A percentile compares a stretch with the other conserved stretches of the same genome.
phyloP scores from a whole-genome alignment of 2,113 vertebrate genomes.

The Sylvia atricapilla region DNA sequence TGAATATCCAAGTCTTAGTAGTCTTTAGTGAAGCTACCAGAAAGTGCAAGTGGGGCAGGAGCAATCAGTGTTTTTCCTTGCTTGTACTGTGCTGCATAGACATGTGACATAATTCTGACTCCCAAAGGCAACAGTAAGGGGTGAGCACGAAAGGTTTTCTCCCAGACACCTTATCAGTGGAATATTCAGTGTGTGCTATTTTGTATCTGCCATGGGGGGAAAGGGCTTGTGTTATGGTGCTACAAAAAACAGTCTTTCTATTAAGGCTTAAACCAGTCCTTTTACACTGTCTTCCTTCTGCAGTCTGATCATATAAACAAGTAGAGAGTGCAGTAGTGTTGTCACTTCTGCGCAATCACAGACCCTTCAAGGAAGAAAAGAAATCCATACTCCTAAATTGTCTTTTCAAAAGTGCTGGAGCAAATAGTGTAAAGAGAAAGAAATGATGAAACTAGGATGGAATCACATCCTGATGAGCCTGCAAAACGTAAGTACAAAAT shows the following conservation, averaged over 20 bases:
- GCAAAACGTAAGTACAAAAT: background rate
- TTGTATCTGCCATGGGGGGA: accelerated
- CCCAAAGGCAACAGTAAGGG: background rate
- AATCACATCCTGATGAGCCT: background rate
- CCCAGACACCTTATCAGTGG: background rate
- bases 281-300: background rate
- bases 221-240: background rate
- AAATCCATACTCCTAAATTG: background rate
- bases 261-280: background rate
- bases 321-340: background rate
- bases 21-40: background rate
- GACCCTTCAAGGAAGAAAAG: background rate
- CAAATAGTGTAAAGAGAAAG: background rate
- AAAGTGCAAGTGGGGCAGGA: background rate
- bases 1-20: background rate
- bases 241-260: background rate
- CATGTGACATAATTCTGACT: background rate
- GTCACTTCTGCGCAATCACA: background rate
- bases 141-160: background rate
- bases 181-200: background rate
- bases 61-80: background rate
- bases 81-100: background rate
- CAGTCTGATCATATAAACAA: background rate
- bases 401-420: background rate
- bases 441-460: background rate